Evolutionary conservation across 1,140 invertebrate species (phyloP).

Genomic region (Hestina assimilis): DNA sequence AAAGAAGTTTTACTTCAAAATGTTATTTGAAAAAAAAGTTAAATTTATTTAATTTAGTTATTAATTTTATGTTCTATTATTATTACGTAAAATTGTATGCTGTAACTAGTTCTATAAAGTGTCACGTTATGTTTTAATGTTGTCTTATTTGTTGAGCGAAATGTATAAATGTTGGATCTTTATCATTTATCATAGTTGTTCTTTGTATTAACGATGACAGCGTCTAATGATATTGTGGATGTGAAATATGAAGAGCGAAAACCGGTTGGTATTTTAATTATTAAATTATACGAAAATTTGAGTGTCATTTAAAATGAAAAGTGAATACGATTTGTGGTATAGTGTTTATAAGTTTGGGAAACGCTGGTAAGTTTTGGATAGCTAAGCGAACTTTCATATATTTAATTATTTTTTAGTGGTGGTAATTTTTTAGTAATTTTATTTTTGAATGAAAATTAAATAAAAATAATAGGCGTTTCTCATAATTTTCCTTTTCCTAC

Average conservation of each 20-base stretch:
- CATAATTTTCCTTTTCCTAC: too few species aligned
- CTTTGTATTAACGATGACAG: conserved; percentile 13
- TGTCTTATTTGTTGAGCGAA: conserved; percentile 22
- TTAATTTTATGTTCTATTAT: too few species aligned
- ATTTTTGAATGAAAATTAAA: too few species aligned
- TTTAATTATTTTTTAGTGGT: too few species aligned
- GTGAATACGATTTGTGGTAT: background rate
- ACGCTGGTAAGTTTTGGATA: too few species aligned
- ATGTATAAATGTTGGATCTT: conserved; percentile 26
- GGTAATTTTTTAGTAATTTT: too few species aligned
- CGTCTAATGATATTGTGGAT: conserved; percentile 4
- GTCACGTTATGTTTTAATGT: conserved; percentile 6
- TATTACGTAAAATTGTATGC: background rate
- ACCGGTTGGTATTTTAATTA: conserved; percentile 9
- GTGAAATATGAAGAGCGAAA: conserved; percentile 5
- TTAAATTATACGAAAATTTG: background rate
- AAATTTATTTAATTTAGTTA: too few species aligned
- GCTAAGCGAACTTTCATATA: too few species aligned
- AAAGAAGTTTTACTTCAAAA: too few species aligned
- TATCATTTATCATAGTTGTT: conserved; percentile 16
- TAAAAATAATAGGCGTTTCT: too few species aligned
- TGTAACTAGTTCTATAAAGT: conserved; percentile 4
- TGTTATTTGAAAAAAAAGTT: too few species aligned
- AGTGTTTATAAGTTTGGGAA: too few species aligned
- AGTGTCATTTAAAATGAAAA: background rate